Percentiles rank a stretch among this genome's conserved stretches.
Conservation (phyloP, 2,797 vertebrate species). For the Eulemur coronatus region DNA sequence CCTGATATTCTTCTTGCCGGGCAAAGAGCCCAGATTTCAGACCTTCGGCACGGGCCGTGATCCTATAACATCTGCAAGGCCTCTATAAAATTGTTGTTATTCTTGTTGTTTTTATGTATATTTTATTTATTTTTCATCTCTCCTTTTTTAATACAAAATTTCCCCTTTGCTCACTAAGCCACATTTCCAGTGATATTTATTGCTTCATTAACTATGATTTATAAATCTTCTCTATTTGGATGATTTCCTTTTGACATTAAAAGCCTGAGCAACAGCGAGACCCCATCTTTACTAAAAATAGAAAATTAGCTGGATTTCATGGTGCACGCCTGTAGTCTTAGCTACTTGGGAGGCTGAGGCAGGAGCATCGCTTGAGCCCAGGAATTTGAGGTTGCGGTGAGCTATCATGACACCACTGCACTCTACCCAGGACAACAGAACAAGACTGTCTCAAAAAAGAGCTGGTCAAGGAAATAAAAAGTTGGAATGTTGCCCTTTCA, state of each 20-base stretch:
- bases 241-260: background rate
- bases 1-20: background rate
- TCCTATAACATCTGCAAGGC: background rate
- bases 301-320: no score
- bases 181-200: background rate
- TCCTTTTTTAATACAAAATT: background rate
- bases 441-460: background rate
- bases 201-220: background rate
- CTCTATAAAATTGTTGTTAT: background rate
- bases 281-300: no score
- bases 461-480: background rate
- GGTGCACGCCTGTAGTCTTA: no score
- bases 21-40: background rate
- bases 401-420: no score
- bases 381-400: no score
- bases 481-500: background rate
- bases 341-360: no score
- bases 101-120: background rate
- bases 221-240: background rate
- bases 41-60: background rate
- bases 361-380: no score
- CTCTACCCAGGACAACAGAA: no score
- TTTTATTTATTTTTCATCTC: background rate
- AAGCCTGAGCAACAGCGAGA: no score
- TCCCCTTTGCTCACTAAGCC: background rate